Evolutionary conservation across 2,888 invertebrate species (phyloP).

Genomic region (Sesia bembeciformis): DNA sequence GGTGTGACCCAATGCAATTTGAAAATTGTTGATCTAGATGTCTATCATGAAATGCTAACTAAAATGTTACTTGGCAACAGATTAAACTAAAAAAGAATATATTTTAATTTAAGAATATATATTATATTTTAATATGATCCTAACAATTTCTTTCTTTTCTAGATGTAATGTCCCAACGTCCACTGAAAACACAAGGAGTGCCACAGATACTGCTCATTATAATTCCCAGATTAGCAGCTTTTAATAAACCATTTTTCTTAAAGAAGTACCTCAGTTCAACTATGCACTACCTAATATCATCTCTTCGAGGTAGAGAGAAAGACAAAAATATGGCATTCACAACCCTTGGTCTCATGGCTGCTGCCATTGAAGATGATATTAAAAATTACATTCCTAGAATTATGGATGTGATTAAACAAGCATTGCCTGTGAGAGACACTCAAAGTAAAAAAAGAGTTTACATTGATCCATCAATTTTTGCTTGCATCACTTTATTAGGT

Average conservation of each 20-base stretch:
- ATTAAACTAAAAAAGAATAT: not conserved
- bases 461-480: constrained; percentile 92
- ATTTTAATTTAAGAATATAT: constrained; percentile 1
- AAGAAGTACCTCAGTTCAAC: constrained; percentile 82
- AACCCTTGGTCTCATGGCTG: constrained; percentile 91
- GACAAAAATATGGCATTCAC: constrained; percentile 92
- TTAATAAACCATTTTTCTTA: constrained; percentile 87
- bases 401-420: constrained; percentile 86
- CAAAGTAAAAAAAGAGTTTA: constrained; percentile 82
- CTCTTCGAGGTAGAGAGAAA: constrained; percentile 86
- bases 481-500: constrained; percentile 93
- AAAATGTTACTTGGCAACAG: no score
- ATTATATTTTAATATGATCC: not conserved
- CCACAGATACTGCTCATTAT: constrained; percentile 91
- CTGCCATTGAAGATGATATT: constrained; percentile 89
- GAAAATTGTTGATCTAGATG: no score
- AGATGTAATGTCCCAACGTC: constrained; percentile 86
- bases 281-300: constrained; percentile 84
- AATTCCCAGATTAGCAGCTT: constrained; percentile 94
- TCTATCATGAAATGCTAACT: not conserved
- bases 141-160: constrained; percentile 23
- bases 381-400: constrained; percentile 86
- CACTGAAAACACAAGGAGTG: constrained; percentile 84
- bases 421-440: constrained; percentile 85
- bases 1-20: no score